A percentile compares a stretch with the other conserved stretches of the same genome.
Conservation (phyloP, 1,140 invertebrate genomes). For the Calephelis virginiensis region DNA sequence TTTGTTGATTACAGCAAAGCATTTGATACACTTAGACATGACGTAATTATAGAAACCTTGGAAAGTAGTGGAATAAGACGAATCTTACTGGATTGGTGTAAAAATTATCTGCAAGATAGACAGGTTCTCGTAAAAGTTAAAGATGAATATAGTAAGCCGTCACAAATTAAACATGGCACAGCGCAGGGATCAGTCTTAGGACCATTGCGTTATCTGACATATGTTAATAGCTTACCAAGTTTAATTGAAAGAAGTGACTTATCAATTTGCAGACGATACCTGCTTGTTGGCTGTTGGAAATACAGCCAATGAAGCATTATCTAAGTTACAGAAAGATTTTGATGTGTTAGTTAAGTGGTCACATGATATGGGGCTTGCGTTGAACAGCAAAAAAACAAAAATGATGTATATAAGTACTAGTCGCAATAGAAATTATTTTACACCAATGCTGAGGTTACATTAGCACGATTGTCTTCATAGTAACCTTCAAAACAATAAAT, state of each 20-base stretch:
- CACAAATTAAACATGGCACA: too few species aligned
- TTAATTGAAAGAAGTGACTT: slow-evolving; percentile 22
- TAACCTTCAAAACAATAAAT: background rate
- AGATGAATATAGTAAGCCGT: too few species aligned
- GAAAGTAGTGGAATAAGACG: background rate
- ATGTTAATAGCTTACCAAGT: slow-evolving; percentile 30
- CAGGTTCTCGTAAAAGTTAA: too few species aligned
- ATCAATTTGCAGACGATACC: slow-evolving; percentile 36
- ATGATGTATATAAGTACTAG: slow-evolving; percentile 29
- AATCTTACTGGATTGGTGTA: too few species aligned
- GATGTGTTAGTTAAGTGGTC: slow-evolving; percentile 32
- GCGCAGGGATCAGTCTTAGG: too few species aligned
- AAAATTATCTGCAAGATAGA: too few species aligned
- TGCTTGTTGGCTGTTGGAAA: slow-evolving; percentile 29
- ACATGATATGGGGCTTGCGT: slow-evolving; percentile 30
- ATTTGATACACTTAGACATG: slow-evolving; percentile 1
- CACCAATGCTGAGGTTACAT: slow-evolving; percentile 19
- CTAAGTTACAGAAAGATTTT: too few species aligned
- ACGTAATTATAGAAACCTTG: background rate
- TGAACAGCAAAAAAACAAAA: slow-evolving; percentile 33
- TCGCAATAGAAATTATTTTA: slow-evolving; percentile 20
- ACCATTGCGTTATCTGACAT: slow-evolving; percentile 29
- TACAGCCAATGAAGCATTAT: too few species aligned
- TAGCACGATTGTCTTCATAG: slow-evolving; percentile 26
- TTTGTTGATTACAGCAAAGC: slow-evolving; percentile 18